Base-by-base conservation (phyloP, 2,113 vertebrate genomes). In the Epinephelus moara region DNA sequence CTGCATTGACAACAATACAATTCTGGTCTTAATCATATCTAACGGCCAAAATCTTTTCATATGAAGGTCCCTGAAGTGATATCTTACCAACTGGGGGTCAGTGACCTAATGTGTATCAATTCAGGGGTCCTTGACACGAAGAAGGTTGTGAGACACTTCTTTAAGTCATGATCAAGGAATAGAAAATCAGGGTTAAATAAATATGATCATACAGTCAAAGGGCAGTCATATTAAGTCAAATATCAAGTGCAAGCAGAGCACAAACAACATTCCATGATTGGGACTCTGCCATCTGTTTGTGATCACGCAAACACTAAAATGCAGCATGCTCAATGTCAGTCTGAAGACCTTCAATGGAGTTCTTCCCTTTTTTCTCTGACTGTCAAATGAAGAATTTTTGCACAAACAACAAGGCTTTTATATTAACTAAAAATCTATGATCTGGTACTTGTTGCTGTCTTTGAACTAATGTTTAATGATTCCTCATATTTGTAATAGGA, bases 221-320 rank as follows among this genome's bases (percentile, higher is more conserved):
- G 64, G 19, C 61, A 78, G 21, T 27, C 30, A 67, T 68, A 76
- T 67, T 57, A 66, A 81, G 85, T 67, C 53, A 76, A 74, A 91
- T 81, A 86, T 80, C 45, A 86, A 84, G 64, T 57, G 62, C 60
- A 53, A 77, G 63, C 56, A 42, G 61, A 79, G 52, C 64, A 76
- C 40, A 85, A 85, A 90, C 84, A 91, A 80, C 88, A 88, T 92
- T 91, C 80, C 88, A 88, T 60, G 61, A 84, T 82, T 85, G 76
- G 64, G 72, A 79, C 40, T 70, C 80, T 53, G 78, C 81, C 93
- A 93, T 94, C 91, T 94, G 89, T 91, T 93, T 88, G 91, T 90
- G 79, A 93, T 93, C 82, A 3, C 12, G 47, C 47, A 81, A 82
- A 85, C 21, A 50, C 69, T 81, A 40, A 81, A 88, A 81, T 64